Evolutionary conservation across 2,113 vertebrate species (phyloP).

Genomic region (Lepisosteus oculatus): DNA sequence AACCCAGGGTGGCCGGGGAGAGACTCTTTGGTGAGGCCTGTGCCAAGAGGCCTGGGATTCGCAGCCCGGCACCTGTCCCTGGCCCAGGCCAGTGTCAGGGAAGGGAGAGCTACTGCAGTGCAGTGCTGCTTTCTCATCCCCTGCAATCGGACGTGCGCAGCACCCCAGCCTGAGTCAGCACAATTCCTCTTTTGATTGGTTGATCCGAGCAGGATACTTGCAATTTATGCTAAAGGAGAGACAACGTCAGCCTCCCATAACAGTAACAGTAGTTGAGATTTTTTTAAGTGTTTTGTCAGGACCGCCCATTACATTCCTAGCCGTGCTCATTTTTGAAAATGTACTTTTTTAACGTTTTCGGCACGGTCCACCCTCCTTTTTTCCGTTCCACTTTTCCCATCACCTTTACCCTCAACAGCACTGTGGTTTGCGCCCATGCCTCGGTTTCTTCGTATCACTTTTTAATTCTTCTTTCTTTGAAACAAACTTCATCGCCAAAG

Average conservation of each 20-base stretch:
- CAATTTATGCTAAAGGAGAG: slow-evolving; percentile 51
- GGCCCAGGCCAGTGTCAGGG: slow-evolving; percentile 53
- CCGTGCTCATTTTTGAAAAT: no score
- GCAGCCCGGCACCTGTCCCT: slow-evolving; percentile 52
- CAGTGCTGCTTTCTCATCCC: slow-evolving; percentile 65
- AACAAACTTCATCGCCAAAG: slow-evolving; percentile 28
- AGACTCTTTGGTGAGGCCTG: slow-evolving; percentile 25
- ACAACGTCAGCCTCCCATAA: slow-evolving; percentile 19
- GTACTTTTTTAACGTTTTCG: no score
- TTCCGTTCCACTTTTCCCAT: no score
- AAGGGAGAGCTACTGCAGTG: slow-evolving; percentile 72
- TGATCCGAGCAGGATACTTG: slow-evolving; percentile 60
- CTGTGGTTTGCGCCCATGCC: no score
- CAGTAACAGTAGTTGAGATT: slow-evolving; percentile 9
- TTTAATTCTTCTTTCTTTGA: slow-evolving; percentile 21
- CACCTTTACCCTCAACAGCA: no score
- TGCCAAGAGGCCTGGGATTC: slow-evolving; percentile 46
- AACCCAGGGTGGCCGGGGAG: not conserved
- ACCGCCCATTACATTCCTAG: no score
- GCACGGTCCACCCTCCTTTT: no score
- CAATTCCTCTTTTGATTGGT: slow-evolving; percentile 72
- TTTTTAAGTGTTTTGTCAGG: slow-evolving; percentile 41
- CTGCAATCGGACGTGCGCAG: slow-evolving; percentile 78
- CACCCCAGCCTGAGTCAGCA: slow-evolving; percentile 80
- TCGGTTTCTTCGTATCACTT: slow-evolving; percentile 2